These are phyloP conservation scores for Cordylochernes scorpioides DNA, from an alignment of 2,888 invertebrate genomes.

Conservation along the genomic window DNA sequence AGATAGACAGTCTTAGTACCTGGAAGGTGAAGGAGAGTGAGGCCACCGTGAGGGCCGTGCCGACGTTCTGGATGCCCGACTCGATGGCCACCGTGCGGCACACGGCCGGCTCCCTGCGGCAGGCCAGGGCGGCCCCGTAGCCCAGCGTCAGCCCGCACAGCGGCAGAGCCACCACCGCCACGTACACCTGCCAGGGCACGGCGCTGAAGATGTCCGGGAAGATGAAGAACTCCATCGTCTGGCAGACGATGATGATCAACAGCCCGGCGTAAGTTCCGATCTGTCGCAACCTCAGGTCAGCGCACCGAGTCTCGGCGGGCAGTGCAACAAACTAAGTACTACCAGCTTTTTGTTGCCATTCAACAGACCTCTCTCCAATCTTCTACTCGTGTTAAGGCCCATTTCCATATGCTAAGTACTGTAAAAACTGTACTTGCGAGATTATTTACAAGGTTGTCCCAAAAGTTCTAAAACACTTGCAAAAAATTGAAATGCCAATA, in stretches of 20 bases:
- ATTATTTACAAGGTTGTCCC: too few relatives aligned
- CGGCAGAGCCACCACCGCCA: slow-evolving; percentile 17
- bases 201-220: slow-evolving; percentile 17
- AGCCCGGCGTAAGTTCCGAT: slow-evolving; percentile 18
- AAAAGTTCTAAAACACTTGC: too few relatives aligned
- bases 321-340: too few relatives aligned
- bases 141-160: slow-evolving; percentile 17
- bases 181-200: slow-evolving; percentile 16
- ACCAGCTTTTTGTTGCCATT: too few relatives aligned
- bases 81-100: slow-evolving; percentile 18
- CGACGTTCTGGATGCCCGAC: slow-evolving; percentile 19
- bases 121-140: slow-evolving; percentile 15
- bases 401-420: too few relatives aligned
- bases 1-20: too few relatives aligned
- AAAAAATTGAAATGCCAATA: too few relatives aligned
- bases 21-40: slow-evolving; percentile 16
- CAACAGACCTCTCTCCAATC: too few relatives aligned
- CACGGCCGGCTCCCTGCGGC: slow-evolving; percentile 12
- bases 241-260: slow-evolving; percentile 15
- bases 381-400: too few relatives aligned
- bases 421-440: too few relatives aligned
- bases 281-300: too few relatives aligned
- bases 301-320: too few relatives aligned
- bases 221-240: slow-evolving; percentile 16
- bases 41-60: slow-evolving; percentile 18